A percentile compares a stretch with the other conserved stretches of the same genome.
Evolutionary conservation across 2,797 vertebrate genomes (phyloP).

Genomic region (Jordanella pulchra): DNA sequence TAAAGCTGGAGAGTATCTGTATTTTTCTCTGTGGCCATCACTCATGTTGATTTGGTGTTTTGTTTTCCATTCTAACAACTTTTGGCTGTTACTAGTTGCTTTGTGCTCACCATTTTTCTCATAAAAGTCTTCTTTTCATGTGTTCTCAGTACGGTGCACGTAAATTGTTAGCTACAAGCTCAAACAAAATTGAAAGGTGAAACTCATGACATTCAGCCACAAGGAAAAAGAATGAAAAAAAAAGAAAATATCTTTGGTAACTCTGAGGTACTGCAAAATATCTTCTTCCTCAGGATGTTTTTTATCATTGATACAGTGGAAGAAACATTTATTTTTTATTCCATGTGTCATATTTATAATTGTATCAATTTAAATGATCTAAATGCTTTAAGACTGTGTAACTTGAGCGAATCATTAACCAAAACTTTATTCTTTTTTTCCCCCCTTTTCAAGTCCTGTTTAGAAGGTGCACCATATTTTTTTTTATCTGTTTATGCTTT

Average conservation of each 20-base stretch:
- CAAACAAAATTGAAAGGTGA: too few species aligned
- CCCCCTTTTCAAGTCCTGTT: not conserved
- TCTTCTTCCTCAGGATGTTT: too few species aligned
- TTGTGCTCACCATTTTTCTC: not conserved
- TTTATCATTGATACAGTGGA: not conserved
- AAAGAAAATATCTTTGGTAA: too few species aligned
- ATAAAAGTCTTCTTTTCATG: not conserved
- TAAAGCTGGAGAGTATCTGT: not conserved
- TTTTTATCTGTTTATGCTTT: not conserved
- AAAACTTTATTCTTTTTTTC: not conserved
- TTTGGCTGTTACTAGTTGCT: not conserved
- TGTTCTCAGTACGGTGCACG: not conserved
- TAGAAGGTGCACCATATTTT: not conserved
- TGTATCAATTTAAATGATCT: not conserved
- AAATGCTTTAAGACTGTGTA: not conserved
- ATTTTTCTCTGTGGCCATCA: not conserved
- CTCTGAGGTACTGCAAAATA: too few species aligned
- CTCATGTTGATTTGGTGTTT: not conserved
- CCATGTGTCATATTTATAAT: not conserved
- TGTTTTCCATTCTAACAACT: not conserved
- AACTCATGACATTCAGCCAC: too few species aligned
- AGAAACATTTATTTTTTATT: not conserved
- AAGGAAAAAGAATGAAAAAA: too few species aligned
- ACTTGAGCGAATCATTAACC: not conserved
- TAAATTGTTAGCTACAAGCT: not conserved